phyloP scores from a whole-genome alignment of 2,113 vertebrate genomes.

The Pterocles orientalis region DNA sequence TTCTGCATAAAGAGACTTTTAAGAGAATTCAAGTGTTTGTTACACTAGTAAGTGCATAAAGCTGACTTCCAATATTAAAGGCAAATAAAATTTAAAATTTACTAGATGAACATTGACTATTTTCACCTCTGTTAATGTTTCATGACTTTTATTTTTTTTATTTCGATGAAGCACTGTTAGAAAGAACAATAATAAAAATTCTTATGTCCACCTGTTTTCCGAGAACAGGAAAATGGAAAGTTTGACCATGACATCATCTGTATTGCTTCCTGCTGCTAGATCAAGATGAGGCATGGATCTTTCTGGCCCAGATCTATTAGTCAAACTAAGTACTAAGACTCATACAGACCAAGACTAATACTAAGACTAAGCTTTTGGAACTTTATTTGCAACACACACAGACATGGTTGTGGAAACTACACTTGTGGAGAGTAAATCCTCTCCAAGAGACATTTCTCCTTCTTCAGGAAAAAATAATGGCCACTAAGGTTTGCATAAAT shows the following conservation, averaged over 20 bases:
- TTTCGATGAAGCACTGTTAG: not conserved
- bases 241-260: not conserved
- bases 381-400: not conserved
- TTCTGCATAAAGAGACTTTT: not conserved
- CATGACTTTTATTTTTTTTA: not conserved
- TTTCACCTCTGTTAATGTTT: not conserved
- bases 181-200: not conserved
- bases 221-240: not conserved
- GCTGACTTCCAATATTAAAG: not conserved
- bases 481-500: not conserved
- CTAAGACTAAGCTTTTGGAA: not conserved
- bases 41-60: not conserved
- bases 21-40: not conserved
- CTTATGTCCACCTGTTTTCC: not conserved
- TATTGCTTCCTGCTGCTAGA: not conserved
- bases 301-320: not conserved
- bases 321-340: not conserved
- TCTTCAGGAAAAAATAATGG: not conserved
- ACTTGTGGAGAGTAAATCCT: not conserved
- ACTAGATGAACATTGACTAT: not conserved
- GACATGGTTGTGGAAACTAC: fast-evolving
- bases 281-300: not conserved
- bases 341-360: not conserved
- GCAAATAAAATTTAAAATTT: not conserved
- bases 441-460: not conserved